Evolutionary conservation across 1,140 invertebrate species (phyloP).

Genomic region (Phenacoccus solenopsis): DNA sequence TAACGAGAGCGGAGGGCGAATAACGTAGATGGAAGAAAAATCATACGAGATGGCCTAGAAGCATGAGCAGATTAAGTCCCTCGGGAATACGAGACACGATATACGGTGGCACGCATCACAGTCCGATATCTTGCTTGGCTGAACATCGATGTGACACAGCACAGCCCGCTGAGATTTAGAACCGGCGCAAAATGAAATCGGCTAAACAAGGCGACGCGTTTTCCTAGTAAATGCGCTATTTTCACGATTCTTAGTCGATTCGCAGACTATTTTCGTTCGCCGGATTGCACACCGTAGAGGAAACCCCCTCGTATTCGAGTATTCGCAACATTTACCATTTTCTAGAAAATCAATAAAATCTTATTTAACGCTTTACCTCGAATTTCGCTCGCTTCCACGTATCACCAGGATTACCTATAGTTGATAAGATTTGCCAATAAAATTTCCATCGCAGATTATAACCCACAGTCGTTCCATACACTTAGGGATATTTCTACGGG

Average conservation of each 20-base stretch:
- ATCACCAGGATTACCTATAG: no score
- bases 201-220: background rate
- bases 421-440: no score
- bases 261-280: background rate
- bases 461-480: no score
- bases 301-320: background rate
- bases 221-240: conserved; percentile 16
- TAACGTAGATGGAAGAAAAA: background rate
- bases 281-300: background rate
- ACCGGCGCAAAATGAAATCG: conserved; percentile 9
- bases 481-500: no score
- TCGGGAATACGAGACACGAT: background rate
- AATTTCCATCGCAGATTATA: no score
- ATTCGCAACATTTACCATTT: conserved; percentile 2
- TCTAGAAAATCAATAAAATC: background rate
- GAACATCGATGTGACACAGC: conserved; percentile 14
- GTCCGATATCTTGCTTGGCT: conserved; percentile 15
- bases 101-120: background rate
- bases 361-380: background rate
- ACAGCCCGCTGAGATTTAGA: conserved; percentile 10
- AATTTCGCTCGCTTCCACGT: no score
- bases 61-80: background rate
- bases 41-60: background rate
- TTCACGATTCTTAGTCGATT: conserved; percentile 11
- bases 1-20: background rate